phyloP scores from a whole-genome alignment of 2,113 vertebrate species.

The Amphiprion percula region DNA sequence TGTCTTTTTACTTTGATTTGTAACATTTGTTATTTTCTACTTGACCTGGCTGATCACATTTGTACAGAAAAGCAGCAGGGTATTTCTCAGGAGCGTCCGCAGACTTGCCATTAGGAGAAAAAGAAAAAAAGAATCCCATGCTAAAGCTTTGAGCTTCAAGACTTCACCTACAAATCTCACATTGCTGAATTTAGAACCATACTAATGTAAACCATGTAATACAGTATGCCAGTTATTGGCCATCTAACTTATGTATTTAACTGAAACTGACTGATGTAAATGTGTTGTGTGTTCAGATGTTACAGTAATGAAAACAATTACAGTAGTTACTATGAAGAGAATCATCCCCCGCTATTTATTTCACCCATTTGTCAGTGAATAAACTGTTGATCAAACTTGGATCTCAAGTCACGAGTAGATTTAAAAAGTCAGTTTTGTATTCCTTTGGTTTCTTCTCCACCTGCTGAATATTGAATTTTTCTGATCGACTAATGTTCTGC shows the following conservation, averaged over 20 bases:
- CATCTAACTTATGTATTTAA: constrained; percentile 76
- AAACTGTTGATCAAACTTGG: constrained; percentile 66
- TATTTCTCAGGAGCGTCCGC: constrained; percentile 31
- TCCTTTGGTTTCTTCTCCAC: too few relatives aligned
- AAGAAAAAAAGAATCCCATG: neutral
- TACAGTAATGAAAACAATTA: constrained; percentile 22
- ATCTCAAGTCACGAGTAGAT: neutral
- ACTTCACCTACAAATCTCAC: constrained; percentile 18
- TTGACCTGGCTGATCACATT: constrained; percentile 11
- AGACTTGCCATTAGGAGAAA: constrained; percentile 55
- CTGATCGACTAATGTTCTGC: too few relatives aligned
- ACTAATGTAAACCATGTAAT: constrained; percentile 40
- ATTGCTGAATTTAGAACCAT: constrained; percentile 53
- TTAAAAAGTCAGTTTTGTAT: neutral
- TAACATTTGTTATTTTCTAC: constrained; percentile 63
- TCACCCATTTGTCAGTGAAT: constrained; percentile 63
- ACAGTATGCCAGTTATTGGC: constrained; percentile 39
- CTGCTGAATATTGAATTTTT: too few relatives aligned
- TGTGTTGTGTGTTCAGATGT: constrained; percentile 38
- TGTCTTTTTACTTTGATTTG: constrained; percentile 59
- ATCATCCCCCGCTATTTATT: constrained; percentile 60
- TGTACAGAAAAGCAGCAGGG: constrained; percentile 36
- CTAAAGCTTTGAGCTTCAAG: neutral
- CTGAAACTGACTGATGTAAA: constrained; percentile 63
- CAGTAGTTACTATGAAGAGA: constrained; percentile 28